Percentiles rank a stretch among this genome's conserved stretches.
These are phyloP conservation scores for Phenganax subtilis DNA, from an alignment of 92 coral and sea anemone genomes.

Conservation along the genomic window DNA sequence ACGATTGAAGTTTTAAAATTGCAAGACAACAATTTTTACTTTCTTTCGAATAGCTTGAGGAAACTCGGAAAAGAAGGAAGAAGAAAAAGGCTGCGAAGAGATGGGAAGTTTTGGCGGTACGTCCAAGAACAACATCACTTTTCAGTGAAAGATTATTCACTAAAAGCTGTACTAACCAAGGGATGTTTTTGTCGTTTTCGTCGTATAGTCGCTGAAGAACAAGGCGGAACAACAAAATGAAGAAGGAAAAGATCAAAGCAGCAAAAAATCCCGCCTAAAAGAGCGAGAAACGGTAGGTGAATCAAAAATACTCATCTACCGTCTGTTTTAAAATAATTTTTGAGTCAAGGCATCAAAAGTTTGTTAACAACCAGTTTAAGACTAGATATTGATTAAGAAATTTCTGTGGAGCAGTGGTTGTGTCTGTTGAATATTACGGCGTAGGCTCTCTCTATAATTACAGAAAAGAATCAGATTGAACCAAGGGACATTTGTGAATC, in stretches of 20 bases:
- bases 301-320: not conserved
- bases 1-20: not conserved
- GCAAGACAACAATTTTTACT: not conserved
- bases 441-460: not conserved
- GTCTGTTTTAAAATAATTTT: too few species aligned
- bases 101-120: constrained; percentile 90
- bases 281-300: constrained; percentile 4
- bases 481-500: constrained; percentile 78
- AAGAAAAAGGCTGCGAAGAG: constrained; percentile 68
- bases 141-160: constrained; percentile 21
- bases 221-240: constrained; percentile 36
- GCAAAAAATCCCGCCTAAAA: not conserved
- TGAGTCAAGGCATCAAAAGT: not conserved
- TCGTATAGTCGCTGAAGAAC: constrained; percentile 9
- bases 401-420: too few species aligned
- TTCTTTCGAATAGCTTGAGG: constrained; percentile 41
- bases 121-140: constrained; percentile 11
- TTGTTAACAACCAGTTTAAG: not conserved
- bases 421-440: too few species aligned
- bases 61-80: constrained; percentile 67
- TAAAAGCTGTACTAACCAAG: constrained; percentile 1
- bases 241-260: constrained; percentile 24
- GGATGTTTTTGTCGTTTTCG: not conserved
- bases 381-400: too few species aligned
- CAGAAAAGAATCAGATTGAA: constrained; percentile 71